phyloP scores from a whole-genome alignment of 2,888 invertebrate genomes.

The Globia sparganii region DNA sequence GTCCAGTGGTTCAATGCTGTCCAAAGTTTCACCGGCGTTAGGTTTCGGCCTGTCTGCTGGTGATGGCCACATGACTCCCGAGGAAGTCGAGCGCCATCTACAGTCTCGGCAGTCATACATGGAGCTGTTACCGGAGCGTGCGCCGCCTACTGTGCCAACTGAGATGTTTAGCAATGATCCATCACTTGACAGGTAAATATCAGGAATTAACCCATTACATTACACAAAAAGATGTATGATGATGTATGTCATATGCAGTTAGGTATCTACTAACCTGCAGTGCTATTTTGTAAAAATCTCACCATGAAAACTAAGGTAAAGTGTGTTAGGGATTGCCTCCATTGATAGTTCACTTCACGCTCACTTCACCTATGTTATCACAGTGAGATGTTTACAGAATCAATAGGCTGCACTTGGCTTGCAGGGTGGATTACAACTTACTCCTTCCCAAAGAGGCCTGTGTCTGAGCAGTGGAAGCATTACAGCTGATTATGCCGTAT shows the following conservation, averaged over 20 bases:
- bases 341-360: too few species aligned
- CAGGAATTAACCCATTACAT: background rate
- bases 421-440: background rate
- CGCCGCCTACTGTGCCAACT: constrained; percentile 96
- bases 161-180: constrained; percentile 99
- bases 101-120: constrained; percentile 95
- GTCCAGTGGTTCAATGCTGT: constrained; percentile 84
- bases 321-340: too few species aligned
- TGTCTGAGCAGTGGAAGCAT: background rate
- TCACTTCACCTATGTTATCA: too few species aligned
- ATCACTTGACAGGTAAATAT: constrained; percentile 94
- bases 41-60: constrained; percentile 83
- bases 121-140: constrained; percentile 95
- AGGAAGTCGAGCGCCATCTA: constrained; percentile 97
- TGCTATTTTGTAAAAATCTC: too few species aligned
- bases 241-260: too few species aligned
- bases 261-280: background rate
- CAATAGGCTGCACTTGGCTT: background rate
- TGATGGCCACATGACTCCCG: constrained; percentile 97
- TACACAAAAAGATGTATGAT: background rate
- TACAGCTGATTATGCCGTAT: background rate
- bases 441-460: background rate
- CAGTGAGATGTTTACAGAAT: too few species aligned
- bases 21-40: constrained; percentile 90
- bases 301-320: too few species aligned